These are phyloP conservation scores for Myripristis murdjan DNA, from an alignment of 2,797 vertebrate species.

Conservation along the genomic window DNA sequence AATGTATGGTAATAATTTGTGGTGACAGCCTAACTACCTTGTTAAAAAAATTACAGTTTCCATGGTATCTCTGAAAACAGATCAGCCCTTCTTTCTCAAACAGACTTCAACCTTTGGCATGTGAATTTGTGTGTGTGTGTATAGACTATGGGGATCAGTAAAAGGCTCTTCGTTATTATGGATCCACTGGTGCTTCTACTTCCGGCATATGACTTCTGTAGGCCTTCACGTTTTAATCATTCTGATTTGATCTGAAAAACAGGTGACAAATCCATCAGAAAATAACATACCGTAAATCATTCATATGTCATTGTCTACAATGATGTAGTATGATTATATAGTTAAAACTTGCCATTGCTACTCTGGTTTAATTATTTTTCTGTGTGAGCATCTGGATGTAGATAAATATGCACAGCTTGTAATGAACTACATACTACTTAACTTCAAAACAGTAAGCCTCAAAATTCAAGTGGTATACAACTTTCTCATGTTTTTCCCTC, in stretches of 20 bases:
- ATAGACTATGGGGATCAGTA: background rate
- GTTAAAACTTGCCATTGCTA: background rate
- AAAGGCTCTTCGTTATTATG: constrained; percentile 7
- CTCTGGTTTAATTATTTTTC: background rate
- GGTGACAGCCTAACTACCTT: too few relatives aligned
- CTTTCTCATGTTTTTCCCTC: background rate
- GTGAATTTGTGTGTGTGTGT: background rate
- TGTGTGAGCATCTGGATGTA: too few relatives aligned
- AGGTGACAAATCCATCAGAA: background rate
- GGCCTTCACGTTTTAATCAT: constrained; percentile 82
- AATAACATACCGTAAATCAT: background rate
- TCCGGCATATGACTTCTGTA: constrained; percentile 23
- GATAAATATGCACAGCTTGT: too few relatives aligned
- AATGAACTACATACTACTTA: too few relatives aligned
- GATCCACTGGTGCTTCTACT: constrained; percentile 6
- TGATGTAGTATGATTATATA: background rate
- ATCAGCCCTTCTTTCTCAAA: constrained; percentile 8
- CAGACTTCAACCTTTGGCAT: background rate
- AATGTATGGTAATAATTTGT: background rate
- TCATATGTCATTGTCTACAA: background rate
- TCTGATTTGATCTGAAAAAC: constrained; percentile 86
- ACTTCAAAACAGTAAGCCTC: background rate
- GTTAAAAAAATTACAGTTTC: too few relatives aligned
- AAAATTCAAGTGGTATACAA: background rate
- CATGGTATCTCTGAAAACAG: constrained; percentile 38